Percentiles rank a stretch among this genome's conserved stretches.
Evolutionary conservation across 2,113 vertebrate species (phyloP).

Genomic region (Aplodontia rufa): DNA sequence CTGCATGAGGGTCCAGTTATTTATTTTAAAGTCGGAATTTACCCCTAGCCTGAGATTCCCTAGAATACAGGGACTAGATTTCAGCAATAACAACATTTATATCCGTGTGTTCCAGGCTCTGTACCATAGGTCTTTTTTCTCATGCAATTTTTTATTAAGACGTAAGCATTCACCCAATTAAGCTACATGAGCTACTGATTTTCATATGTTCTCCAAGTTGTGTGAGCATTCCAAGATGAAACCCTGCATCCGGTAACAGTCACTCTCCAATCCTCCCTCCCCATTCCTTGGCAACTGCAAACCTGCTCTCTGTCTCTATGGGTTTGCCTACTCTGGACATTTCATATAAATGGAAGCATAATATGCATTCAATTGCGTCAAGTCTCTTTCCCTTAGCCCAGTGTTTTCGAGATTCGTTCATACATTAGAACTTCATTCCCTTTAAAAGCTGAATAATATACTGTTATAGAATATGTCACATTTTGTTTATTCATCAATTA

Average conservation of each 20-base stretch:
- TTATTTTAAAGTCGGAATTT: conserved; percentile 4
- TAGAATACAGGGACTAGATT: not conserved
- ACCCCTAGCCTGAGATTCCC: not conserved
- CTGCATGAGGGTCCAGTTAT: not conserved
- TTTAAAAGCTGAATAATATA: not conserved
- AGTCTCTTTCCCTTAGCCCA: not conserved
- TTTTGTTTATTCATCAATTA: not conserved
- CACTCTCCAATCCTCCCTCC: too few relatives aligned
- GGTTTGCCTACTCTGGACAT: not conserved
- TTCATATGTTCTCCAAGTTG: not conserved
- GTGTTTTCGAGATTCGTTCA: not conserved
- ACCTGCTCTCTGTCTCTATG: not conserved
- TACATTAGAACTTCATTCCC: not conserved
- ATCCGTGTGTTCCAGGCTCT: not conserved
- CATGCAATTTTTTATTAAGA: not conserved
- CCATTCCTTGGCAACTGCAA: not conserved
- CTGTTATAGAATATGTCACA: not conserved
- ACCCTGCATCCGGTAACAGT: not conserved
- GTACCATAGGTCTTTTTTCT: not conserved
- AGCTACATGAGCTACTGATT: not conserved
- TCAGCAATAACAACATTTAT: not conserved
- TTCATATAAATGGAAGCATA: not conserved
- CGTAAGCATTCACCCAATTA: not conserved
- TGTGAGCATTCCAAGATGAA: not conserved
- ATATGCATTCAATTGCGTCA: not conserved